A percentile compares a stretch with the other conserved stretches of the same genome.
phyloP scores from a whole-genome alignment of 2,797 vertebrate species.

The Molossus molossus region DNA sequence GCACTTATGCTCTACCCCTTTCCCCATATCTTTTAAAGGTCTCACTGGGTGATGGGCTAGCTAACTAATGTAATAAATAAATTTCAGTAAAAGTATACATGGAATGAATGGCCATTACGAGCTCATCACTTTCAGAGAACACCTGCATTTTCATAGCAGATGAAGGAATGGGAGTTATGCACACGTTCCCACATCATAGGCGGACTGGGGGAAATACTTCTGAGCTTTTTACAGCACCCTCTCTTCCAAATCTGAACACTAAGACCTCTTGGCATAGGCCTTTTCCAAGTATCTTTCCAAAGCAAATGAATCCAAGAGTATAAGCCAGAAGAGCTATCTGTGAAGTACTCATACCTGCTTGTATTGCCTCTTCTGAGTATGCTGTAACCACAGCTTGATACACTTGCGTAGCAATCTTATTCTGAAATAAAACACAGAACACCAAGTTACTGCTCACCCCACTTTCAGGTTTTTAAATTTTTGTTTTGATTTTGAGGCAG shows the following conservation, averaged over 20 bases:
- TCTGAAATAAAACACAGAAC: slow-evolving; percentile 85
- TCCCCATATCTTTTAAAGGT: neutral
- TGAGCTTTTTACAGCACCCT: neutral
- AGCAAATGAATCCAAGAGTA: neutral
- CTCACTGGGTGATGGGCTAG: neutral
- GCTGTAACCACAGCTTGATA: slow-evolving; percentile 89
- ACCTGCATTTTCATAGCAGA: neutral
- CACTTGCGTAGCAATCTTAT: slow-evolving; percentile 85
- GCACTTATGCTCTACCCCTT: neutral
- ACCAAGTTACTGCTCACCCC: neutral
- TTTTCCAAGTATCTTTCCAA: slow-evolving; percentile 16
- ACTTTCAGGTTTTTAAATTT: neutral
- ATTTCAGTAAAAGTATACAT: neutral
- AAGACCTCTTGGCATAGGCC: neutral
- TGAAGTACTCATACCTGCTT: slow-evolving; percentile 86
- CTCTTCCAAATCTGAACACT: neutral
- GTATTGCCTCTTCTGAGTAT: slow-evolving; percentile 80
- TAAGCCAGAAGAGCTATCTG: neutral
- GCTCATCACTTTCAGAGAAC: neutral
- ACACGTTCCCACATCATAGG: neutral
- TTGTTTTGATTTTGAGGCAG: neutral
- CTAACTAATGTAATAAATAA: neutral
- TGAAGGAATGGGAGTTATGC: neutral
- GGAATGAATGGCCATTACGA: neutral
- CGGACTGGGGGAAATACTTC: neutral